Percentiles rank a stretch among this genome's conserved stretches.
These are phyloP conservation scores for Carpatolechia fugitivella DNA, from an alignment of 2,888 invertebrate genomes.

Conservation along the genomic window DNA sequence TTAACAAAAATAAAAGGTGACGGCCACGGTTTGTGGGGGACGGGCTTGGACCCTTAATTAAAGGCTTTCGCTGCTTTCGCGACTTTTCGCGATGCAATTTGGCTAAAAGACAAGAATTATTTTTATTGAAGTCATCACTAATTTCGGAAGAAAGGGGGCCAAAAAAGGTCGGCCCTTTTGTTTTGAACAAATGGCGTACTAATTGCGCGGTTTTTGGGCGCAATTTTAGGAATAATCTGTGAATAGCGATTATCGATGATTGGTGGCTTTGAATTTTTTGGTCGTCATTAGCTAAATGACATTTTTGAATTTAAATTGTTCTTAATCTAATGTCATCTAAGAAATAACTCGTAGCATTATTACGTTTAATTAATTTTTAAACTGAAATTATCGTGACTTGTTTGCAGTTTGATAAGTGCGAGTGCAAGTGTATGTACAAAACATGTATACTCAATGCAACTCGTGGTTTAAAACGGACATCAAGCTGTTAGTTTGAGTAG, in stretches of 20 bases:
- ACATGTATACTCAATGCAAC: too few species aligned
- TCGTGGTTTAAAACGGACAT: too few species aligned
- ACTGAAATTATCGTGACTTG: too few species aligned
- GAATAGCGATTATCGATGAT: slow-evolving; percentile 44
- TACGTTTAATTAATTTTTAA: too few species aligned
- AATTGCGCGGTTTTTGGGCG: slow-evolving; percentile 69
- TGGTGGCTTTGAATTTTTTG: slow-evolving; percentile 16
- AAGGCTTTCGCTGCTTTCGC: slow-evolving; percentile 76
- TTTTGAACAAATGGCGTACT: slow-evolving; percentile 71
- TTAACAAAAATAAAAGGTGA: slow-evolving; percentile 80
- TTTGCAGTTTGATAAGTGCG: too few species aligned
- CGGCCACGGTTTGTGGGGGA: slow-evolving; percentile 72
- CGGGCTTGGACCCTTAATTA: slow-evolving; percentile 73
- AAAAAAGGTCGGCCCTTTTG: slow-evolving; percentile 53
- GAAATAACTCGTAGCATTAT: too few species aligned
- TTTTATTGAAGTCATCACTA: slow-evolving; percentile 80
- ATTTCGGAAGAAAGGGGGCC: slow-evolving; percentile 65
- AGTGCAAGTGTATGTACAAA: too few species aligned
- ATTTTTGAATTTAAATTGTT: not conserved
- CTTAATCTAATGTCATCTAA: too few species aligned
- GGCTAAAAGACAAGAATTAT: slow-evolving; percentile 80
- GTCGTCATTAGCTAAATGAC: not conserved
- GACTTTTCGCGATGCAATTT: slow-evolving; percentile 79
- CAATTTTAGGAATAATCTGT: slow-evolving; percentile 51
- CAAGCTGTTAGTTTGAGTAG: too few species aligned